Evolutionary conservation across 2,888 invertebrate species (phyloP).

Genomic region (Myathropa florea): DNA sequence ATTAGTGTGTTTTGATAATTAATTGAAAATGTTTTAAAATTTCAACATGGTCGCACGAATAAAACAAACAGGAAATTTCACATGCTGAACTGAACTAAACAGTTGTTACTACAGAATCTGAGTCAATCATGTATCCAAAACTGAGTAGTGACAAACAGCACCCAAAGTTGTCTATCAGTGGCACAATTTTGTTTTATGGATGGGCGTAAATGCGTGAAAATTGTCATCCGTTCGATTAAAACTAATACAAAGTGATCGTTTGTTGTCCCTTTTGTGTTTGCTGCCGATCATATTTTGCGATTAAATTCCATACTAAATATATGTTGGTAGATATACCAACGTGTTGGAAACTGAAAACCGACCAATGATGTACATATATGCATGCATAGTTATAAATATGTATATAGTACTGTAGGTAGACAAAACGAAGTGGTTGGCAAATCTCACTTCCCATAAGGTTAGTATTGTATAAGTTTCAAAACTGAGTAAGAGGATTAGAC

Average conservation of each 20-base stretch:
- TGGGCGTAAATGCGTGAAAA: constrained; percentile 34
- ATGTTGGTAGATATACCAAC: not conserved
- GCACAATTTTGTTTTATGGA: not conserved
- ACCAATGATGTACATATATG: constrained; percentile 27
- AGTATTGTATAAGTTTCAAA: constrained; percentile 40
- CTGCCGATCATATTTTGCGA: constrained; percentile 38
- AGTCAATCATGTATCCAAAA: constrained; percentile 4
- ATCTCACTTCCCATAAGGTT: constrained; percentile 48
- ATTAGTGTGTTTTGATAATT: constrained; percentile 46
- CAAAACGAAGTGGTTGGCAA: constrained; percentile 27
- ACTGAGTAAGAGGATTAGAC: constrained; percentile 56
- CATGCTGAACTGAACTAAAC: not conserved
- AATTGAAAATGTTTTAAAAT: constrained; percentile 55
- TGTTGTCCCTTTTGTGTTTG: constrained; percentile 50
- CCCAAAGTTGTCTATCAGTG: not conserved
- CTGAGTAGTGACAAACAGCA: not conserved
- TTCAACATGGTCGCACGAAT: constrained; percentile 38
- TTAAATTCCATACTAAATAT: constrained; percentile 25
- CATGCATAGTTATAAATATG: not conserved
- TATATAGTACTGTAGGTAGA: not conserved
- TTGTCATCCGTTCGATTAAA: constrained; percentile 39
- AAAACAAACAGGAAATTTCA: constrained; percentile 53
- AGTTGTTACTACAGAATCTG: constrained; percentile 4
- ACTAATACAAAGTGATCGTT: constrained; percentile 52
- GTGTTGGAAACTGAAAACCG: not conserved